Conservation (phyloP, 2,888 invertebrate species). For the Apodemia duryi region DNA sequence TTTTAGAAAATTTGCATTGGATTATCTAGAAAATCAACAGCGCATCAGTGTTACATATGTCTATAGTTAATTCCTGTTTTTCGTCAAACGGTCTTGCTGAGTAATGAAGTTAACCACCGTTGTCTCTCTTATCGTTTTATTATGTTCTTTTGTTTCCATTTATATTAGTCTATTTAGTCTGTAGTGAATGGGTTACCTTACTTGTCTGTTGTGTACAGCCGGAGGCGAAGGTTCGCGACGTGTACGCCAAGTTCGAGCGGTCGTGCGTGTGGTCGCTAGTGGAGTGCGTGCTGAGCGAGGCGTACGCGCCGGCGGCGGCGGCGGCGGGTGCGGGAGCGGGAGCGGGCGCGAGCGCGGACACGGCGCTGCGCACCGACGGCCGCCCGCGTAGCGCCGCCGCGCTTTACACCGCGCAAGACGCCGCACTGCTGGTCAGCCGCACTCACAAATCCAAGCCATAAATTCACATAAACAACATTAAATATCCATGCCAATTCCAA, state of each 20-base stretch:
- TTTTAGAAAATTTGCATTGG: too few species aligned
- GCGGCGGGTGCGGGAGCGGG: constrained; percentile 36
- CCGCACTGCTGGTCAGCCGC: constrained; percentile 47
- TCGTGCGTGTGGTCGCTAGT: constrained; percentile 88
- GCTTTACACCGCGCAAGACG: constrained; percentile 53
- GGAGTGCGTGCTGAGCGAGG: constrained; percentile 80
- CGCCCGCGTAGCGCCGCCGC: constrained; percentile 40
- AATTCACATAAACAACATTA: too few species aligned
- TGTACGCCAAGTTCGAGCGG: constrained; percentile 89
- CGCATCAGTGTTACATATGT: too few species aligned
- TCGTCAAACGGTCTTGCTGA: too few species aligned
- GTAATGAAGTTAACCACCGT: too few species aligned
- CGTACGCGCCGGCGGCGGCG: constrained; percentile 43
- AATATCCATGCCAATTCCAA: too few species aligned
- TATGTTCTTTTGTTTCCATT: too few species aligned
- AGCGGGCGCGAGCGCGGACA: constrained; percentile 37
- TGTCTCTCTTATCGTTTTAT: too few species aligned
- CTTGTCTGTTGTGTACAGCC: constrained; percentile 40
- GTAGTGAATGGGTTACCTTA: too few species aligned
- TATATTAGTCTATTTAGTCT: too few species aligned
- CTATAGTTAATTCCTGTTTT: too few species aligned
- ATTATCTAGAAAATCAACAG: too few species aligned
- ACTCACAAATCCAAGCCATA: not conserved
- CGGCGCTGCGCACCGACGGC: constrained; percentile 36
- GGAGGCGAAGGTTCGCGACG: constrained; percentile 78